A percentile compares a stretch with the other conserved stretches of the same genome.
Conservation (phyloP, 2,888 invertebrate genomes). For the Prosopocoilus inquinatus region DNA sequence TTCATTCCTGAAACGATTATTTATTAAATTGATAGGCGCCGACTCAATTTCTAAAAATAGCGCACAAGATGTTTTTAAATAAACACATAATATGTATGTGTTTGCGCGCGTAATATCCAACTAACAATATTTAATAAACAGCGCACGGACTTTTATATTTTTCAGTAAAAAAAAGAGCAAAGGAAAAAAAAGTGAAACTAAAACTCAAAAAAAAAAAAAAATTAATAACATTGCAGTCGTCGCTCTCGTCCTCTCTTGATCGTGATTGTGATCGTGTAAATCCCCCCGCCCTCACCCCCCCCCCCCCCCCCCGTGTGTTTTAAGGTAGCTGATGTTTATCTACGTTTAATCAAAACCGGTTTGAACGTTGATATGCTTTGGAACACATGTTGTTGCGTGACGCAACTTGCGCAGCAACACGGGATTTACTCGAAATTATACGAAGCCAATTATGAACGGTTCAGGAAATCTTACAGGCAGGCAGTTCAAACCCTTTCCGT, state of each 20-base stretch:
- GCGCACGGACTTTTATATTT: too few relatives aligned
- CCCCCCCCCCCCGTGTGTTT: not conserved
- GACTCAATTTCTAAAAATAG: not conserved
- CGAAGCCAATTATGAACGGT: not conserved
- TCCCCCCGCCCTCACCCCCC: too few relatives aligned
- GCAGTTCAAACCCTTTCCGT: not conserved
- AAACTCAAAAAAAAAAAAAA: not conserved
- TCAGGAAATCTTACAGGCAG: not conserved
- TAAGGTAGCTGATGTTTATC: slow-evolving; percentile 4
- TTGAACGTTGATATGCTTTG: not conserved
- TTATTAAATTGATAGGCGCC: not conserved
- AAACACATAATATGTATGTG: too few relatives aligned
- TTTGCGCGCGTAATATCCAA: too few relatives aligned
- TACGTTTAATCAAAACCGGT: not conserved
- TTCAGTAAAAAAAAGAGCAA: too few relatives aligned
- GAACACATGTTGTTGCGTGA: slow-evolving; percentile 1
- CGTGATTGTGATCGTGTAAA: slow-evolving; percentile 1
- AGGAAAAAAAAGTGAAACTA: too few relatives aligned
- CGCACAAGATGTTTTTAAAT: not conserved
- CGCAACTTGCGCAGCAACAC: not conserved
- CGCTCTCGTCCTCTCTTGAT: too few relatives aligned
- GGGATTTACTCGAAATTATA: not conserved
- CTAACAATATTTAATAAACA: too few relatives aligned
- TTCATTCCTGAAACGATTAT: not conserved
- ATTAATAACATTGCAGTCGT: slow-evolving; percentile 1